Percentiles rank a stretch among this genome's conserved stretches.
Evolutionary conservation across 2,888 invertebrate genomes (phyloP).

Genomic region (Thymelicus acteon): DNA sequence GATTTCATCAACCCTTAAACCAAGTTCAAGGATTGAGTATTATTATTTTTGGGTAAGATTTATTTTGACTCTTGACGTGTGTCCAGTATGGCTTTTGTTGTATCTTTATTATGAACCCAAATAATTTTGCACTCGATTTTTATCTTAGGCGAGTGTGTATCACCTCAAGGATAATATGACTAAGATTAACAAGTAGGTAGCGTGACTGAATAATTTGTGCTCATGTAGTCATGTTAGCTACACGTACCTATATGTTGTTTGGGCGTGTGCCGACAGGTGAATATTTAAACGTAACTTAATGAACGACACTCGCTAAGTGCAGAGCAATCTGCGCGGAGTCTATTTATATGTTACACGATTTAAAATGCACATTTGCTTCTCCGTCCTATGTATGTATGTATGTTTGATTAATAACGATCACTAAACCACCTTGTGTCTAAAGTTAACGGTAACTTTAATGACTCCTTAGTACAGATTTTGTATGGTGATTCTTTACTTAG

Average conservation of each 20-base stretch:
- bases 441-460: too few species aligned
- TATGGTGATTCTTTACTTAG: too few species aligned
- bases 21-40: constrained; percentile 14
- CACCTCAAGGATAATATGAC: too few species aligned
- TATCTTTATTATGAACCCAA: too few species aligned
- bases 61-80: constrained; percentile 1
- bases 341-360: constrained; percentile 7
- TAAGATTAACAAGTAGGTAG: neutral
- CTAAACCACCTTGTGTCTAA: too few species aligned
- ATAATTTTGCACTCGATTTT: too few species aligned
- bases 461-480: too few species aligned
- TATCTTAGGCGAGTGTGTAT: too few species aligned
- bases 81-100: too few species aligned
- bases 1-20: constrained; percentile 25
- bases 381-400: neutral
- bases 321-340: constrained; percentile 10
- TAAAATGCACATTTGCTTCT: neutral
- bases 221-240: constrained; percentile 10
- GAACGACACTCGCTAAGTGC: constrained; percentile 26
- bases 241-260: neutral
- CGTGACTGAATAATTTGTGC: neutral
- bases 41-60: constrained; percentile 15
- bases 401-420: too few species aligned
- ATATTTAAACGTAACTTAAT: constrained; percentile 23
- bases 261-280: constrained; percentile 2